These are phyloP conservation scores for Anser brachyrhynchus DNA, from an alignment of 2,113 vertebrate genomes.

Conservation along the genomic window DNA sequence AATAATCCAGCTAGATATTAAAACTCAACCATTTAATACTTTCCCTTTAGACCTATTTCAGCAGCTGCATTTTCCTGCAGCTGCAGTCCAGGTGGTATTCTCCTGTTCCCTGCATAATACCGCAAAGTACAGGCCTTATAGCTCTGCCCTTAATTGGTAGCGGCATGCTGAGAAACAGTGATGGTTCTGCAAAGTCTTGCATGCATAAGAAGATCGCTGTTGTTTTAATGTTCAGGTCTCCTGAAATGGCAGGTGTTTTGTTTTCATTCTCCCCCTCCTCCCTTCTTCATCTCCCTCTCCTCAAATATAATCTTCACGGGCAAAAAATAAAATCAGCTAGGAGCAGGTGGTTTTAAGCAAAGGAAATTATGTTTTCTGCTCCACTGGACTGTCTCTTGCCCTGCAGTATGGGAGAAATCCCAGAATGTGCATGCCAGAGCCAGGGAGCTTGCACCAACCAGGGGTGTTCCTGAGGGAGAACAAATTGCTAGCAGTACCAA, in stretches of 20 bases:
- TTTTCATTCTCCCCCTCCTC: background rate
- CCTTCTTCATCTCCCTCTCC: background rate
- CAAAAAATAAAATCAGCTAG: background rate
- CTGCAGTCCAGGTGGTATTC: background rate
- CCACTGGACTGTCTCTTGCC: conserved; percentile 11
- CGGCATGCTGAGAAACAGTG: background rate
- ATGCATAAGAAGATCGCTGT: background rate
- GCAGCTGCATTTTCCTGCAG: background rate
- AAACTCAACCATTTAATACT: background rate
- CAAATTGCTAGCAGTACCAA: background rate
- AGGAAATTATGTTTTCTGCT: conserved; percentile 51
- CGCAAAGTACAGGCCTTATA: background rate
- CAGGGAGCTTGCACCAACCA: background rate
- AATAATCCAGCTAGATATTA: background rate
- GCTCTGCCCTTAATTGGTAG: background rate
- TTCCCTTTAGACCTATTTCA: background rate
- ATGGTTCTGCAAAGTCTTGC: background rate
- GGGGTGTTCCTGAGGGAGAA: background rate
- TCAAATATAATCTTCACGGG: background rate
- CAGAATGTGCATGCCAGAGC: background rate
- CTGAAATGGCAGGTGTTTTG: background rate
- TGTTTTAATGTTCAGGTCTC: conserved; percentile 13
- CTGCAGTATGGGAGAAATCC: conserved; percentile 18
- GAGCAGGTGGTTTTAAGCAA: conserved; percentile 40
- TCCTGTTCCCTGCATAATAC: background rate